Percentiles rank a stretch among this genome's conserved stretches.
Conservation (phyloP, 2,888 invertebrate genomes). For the Drosophila anomelani region DNA sequence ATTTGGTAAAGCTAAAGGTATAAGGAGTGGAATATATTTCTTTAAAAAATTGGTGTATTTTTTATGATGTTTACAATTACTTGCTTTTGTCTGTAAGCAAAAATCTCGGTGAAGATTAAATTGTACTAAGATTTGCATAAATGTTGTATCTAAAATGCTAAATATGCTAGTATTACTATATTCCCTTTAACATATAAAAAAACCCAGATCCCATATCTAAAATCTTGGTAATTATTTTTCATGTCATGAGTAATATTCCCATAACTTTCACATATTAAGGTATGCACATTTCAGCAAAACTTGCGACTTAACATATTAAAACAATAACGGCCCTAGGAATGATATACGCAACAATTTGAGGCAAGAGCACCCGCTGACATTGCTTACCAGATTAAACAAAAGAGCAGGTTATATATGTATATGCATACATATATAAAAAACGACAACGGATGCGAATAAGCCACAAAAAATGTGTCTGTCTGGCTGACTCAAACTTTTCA, state of each 20-base stretch:
- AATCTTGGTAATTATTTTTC: not conserved
- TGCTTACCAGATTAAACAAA: conserved; percentile 70
- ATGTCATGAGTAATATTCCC: conserved; percentile 3
- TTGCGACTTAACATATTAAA: conserved; percentile 72
- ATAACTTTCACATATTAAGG: conserved; percentile 42
- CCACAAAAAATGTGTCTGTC: conserved; percentile 62
- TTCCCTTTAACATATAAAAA: not conserved
- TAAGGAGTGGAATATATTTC: too few species aligned
- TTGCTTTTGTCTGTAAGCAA: not conserved
- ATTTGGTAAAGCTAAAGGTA: too few species aligned
- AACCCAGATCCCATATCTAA: not conserved
- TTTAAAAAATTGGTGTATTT: not conserved
- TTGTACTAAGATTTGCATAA: not conserved
- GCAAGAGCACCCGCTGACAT: conserved; percentile 69
- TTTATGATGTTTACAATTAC: not conserved
- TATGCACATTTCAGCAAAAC: conserved; percentile 27
- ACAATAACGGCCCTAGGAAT: conserved; percentile 61
- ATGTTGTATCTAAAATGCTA: not conserved
- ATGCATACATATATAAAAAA: conserved; percentile 1
- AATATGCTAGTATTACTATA: not conserved
- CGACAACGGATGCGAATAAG: conserved; percentile 46
- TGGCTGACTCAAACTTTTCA: conserved; percentile 55
- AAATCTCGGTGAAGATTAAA: not conserved
- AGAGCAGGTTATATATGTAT: conserved; percentile 10
- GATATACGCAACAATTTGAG: conserved; percentile 60